Evolutionary conservation across 1,140 invertebrate species (phyloP), one percentile per base, ranked within the genome.

Genomic region (Neocloeon triangulifer): DNA sequence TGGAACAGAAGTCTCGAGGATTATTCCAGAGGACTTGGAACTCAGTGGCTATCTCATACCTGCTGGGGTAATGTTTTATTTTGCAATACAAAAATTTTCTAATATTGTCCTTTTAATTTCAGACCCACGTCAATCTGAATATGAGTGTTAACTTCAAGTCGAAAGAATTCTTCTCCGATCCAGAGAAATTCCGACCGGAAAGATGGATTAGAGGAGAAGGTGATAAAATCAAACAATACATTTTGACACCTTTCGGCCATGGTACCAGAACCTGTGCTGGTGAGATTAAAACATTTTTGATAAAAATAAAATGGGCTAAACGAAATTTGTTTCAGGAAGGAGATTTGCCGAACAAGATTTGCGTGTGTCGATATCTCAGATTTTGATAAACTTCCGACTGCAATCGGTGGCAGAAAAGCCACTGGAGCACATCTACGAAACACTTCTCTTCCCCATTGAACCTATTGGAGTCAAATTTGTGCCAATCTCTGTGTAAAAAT

Each of bases 241-340:
- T 59, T 2, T 38, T 63, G 2, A 50, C 62, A 6, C 59, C 65
- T 3, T 70, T 69, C 51, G 66, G 66, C 5, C 56, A 56, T 39
- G 66, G 66, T 8, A 40, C 45, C 19, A 19, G 37, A 42, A 49
- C 41, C 25, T 43, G 43, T 35, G 36, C 41, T 16, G 43, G 43
- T 45, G 35, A 37, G 4, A 5, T 17, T 32, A 4, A 4, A n/a
- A n/a, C n/a, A n/a, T n/a, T n/a, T n/a, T n/a, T n/a, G n/a, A 30
- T 16, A 33, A 36, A 19, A 35, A 19, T 41, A 32, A 32, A 38
- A 15, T 14, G 19, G 32, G 30, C 10, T 14, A n/a, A 25, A n/a
- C n/a, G n/a, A 39, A n/a, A 40, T 41, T 43, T 39, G 43, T n/a
- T 41, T 40, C 42, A 50, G 66, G 65, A 3, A 43, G 51, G 26